Base-by-base conservation (phyloP, 1,140 invertebrate species). In the Frieseomelitta varia region DNA sequence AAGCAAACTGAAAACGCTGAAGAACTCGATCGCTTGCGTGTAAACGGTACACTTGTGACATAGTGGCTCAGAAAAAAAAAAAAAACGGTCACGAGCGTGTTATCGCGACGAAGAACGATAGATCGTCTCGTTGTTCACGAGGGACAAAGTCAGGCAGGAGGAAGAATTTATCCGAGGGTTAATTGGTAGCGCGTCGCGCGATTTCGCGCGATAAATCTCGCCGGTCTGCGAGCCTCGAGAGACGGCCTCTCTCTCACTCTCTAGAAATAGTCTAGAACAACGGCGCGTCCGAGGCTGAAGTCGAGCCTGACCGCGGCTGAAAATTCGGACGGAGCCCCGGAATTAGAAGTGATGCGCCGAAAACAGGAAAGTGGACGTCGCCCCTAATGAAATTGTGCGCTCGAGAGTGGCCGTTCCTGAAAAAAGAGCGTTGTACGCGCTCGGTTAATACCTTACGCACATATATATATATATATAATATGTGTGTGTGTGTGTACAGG, bases 201-300 rank as follows among this genome's bases (percentile, higher is more conserved):
- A 84, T 79, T 79, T 72, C 56, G 68, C 30, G 82, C 67, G 76
- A 79, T 84, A 79, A 79, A 72, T 79, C 82, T 84, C 39, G 27
- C 34, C 51, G 67, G n/a, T 82, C 73, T 19, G 61, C 21, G 72
- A 76, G 69, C 19, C 56, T n/a, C 58, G 47, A n/a, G 72, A n/a
- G 51, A 30, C 19, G 17, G n/a, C 30, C 34, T n/a, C 34, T 19
- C 34, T 19, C 55, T 55, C 34, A 17, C 34, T 19, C 55, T 55
- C 72, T 69, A 65, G 61, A 72, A 68, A 74, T 71, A 69, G 78
- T 47, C 56, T 47, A 39, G 27, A 67, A 56, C 74, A 63, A 68
- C 55, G 69, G 10, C 24, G 65, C 55, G n/a, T 51, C 24, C 56
- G 19, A 19, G 30, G 39, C 58, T 24, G 47, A 68, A 72, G 74